A percentile compares a stretch with the other conserved stretches of the same genome.
These are phyloP conservation scores for Drepanosiphum platanoidis DNA, from an alignment of 2,888 invertebrate species.

Conservation along the genomic window DNA sequence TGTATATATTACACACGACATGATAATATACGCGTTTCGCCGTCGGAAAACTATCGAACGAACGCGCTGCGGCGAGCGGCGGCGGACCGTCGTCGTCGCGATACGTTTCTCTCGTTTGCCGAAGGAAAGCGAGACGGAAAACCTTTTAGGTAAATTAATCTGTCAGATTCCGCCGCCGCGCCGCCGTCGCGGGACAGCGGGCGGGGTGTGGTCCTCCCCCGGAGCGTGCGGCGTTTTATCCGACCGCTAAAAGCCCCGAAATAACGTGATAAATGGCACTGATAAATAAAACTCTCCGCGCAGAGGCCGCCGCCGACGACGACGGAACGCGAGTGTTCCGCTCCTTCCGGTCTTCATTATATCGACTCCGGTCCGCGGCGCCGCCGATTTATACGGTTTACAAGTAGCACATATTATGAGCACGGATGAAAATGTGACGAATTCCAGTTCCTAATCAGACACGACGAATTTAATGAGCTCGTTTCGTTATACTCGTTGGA, in stretches of 20 bases:
- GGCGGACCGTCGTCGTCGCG: neutral
- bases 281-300: constrained; percentile 44
- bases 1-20: too few relatives aligned
- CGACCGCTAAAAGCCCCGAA: constrained; percentile 49
- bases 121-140: constrained; percentile 35
- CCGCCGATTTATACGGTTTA: too few relatives aligned
- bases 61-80: neutral
- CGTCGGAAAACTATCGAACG: neutral
- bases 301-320: neutral
- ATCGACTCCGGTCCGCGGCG: too few relatives aligned
- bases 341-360: too few relatives aligned
- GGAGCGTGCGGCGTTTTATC: constrained; percentile 16
- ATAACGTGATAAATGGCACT: constrained; percentile 56
- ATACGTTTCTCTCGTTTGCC: neutral
- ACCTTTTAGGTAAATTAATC: constrained; percentile 61
- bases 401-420: too few relatives aligned
- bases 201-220: neutral
- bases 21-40: too few relatives aligned
- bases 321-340: too few relatives aligned
- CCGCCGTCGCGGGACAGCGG: neutral
- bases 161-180: constrained; percentile 8
- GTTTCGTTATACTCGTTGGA: too few relatives aligned
- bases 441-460: too few relatives aligned
- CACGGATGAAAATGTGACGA: too few relatives aligned
- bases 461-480: too few relatives aligned